phyloP scores from a whole-genome alignment of 1,140 invertebrate species.

The Drosophila takahashii region DNA sequence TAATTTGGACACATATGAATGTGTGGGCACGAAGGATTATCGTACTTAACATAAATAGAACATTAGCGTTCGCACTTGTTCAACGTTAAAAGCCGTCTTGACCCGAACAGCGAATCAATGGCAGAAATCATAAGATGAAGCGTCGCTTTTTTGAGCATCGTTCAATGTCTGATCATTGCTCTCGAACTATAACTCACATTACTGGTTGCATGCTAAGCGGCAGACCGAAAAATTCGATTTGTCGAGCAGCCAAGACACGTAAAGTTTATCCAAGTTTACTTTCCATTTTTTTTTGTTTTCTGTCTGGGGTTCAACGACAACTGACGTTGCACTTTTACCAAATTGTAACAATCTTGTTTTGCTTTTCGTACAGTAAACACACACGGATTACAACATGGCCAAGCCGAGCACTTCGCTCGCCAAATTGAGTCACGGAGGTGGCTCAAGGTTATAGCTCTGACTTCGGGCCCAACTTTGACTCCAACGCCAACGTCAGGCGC shows the following conservation, averaged over 20 bases:
- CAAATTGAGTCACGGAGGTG: conserved; percentile 52
- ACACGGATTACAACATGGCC: conserved; percentile 60
- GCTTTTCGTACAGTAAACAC: conserved; percentile 21
- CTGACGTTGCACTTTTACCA: conserved; percentile 78
- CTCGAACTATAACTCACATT: not conserved
- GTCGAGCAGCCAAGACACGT: conserved; percentile 13
- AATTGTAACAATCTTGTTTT: conserved; percentile 57
- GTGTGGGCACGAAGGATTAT: conserved; percentile 44
- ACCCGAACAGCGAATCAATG: not conserved
- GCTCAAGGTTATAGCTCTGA: conserved; percentile 68
- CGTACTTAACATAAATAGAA: conserved; percentile 71
- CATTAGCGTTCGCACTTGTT: conserved; percentile 58
- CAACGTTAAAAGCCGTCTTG: not conserved
- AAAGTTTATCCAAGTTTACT: conserved; percentile 41
- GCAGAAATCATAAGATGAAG: not conserved
- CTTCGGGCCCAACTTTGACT: conserved; percentile 28
- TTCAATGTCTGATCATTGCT: not conserved
- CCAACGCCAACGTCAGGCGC: conserved; percentile 23
- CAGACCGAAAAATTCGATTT: conserved; percentile 15
- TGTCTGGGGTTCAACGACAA: conserved; percentile 69
- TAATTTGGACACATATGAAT: conserved; percentile 39
- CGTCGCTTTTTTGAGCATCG: conserved; percentile 1
- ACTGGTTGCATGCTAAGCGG: conserved; percentile 10
- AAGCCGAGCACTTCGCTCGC: conserved; percentile 36
- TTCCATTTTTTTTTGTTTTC: conserved; percentile 75